These are phyloP conservation scores for Brenthis daphne DNA, from an alignment of 2,888 invertebrate genomes.

Conservation along the genomic window DNA sequence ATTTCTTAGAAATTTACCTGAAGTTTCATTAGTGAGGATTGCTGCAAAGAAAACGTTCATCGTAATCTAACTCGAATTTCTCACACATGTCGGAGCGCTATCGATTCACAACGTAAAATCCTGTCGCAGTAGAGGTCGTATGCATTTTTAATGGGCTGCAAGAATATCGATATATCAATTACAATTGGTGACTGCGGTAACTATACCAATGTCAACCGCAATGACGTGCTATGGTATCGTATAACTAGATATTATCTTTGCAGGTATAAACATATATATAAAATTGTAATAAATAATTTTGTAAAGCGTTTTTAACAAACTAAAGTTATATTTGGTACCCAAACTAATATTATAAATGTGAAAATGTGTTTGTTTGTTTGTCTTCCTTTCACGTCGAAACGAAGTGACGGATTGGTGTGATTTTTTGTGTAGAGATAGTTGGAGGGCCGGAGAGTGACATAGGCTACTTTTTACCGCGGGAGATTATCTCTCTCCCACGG, in stretches of 20 bases:
- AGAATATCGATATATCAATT: slow-evolving; percentile 26
- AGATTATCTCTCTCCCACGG: too few relatives aligned
- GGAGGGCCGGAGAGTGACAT: too few relatives aligned
- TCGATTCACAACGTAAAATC: slow-evolving; percentile 18
- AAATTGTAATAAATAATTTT: neutral
- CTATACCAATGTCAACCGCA: slow-evolving; percentile 26
- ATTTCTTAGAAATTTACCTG: too few relatives aligned
- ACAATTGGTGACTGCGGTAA: slow-evolving; percentile 25
- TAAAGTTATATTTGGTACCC: too few relatives aligned
- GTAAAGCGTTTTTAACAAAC: too few relatives aligned
- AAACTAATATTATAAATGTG: too few relatives aligned
- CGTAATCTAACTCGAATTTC: neutral
- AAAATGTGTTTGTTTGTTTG: too few relatives aligned
- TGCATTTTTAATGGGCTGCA: slow-evolving; percentile 22
- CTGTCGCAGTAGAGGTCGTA: slow-evolving; percentile 11
- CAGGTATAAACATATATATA: neutral
- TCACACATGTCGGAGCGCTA: slow-evolving; percentile 1
- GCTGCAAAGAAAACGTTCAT: neutral
- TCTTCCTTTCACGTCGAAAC: too few relatives aligned
- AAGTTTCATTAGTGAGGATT: neutral
- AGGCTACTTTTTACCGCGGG: too few relatives aligned
- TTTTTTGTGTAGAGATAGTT: too few relatives aligned
- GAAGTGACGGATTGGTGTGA: too few relatives aligned
- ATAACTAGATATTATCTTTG: neutral
- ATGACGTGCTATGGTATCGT: slow-evolving; percentile 15